Base-by-base conservation (phyloP, 2,888 invertebrate genomes). In the Pseudanteris insignis region DNA sequence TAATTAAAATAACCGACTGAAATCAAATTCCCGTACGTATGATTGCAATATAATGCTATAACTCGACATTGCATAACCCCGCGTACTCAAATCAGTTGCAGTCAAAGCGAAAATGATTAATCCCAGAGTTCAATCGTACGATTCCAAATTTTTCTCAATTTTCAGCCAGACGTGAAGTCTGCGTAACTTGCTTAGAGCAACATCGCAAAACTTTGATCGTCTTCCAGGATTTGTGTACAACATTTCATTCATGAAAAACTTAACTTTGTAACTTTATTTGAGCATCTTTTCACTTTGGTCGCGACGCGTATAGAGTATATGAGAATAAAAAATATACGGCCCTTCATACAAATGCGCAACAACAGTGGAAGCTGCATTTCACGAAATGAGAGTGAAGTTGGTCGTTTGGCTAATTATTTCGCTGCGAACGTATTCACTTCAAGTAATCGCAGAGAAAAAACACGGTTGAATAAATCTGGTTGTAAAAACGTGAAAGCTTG, bases 241-340 rank as follows among this genome's bases (percentile, higher is more conserved):
- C 51, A 21, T 25, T 44, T 37, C 44, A 43, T 53, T 15, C 24
- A 32, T 18, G 37, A 15, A 40, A 40, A 54, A 40, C 30, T 21
- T 15, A 41, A 36, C 47, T 47, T 55, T 29, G 41, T 41, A 48
- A 55, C 41, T 47, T 29, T 21, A 40, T 47, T 55, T 41, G 29
- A 10, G 7, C 34, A 54, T 46, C 54, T 53, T 54, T 54, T 46
- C 11, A 3, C 38, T 14, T 4, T 11, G n/a, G 13, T 13, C 40
- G 38, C 7, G 38, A 33, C 46, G 46, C 54, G 38, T 54, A 40
- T 34, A 40, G 40, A 54, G 46, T 54, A 7, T 21, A 32, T 14
- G 11, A 14, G 13, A 8, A 8, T 9, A 10, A 7, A 6, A 44
- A 32, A 44, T 26, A 46, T 9, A 10, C 12, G 2, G 9, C 25